A percentile compares a stretch with the other conserved stretches of the same genome.
phyloP scores from a whole-genome alignment of 2,888 invertebrate species.

The Nomada flava region DNA sequence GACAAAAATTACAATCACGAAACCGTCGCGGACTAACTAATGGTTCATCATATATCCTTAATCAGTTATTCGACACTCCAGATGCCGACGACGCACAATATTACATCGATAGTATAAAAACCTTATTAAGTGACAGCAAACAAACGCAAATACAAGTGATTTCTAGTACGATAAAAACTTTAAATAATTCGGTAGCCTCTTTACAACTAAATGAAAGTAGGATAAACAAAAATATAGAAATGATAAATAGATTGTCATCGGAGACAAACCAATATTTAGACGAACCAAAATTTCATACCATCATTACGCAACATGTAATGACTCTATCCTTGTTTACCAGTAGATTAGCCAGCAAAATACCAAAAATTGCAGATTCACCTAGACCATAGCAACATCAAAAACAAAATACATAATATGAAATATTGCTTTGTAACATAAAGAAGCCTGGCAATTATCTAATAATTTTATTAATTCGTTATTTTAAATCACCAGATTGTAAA shows the following conservation, averaged over 20 bases:
- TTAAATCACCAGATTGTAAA: conserved; percentile 36
- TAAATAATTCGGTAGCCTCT: conserved; percentile 6
- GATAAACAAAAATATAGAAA: conserved; percentile 16
- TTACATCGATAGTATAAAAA: too few species aligned
- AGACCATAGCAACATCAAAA: neutral
- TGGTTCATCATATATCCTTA: too few species aligned
- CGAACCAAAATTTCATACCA: neutral
- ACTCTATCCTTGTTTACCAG: neutral
- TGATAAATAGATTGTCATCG: conserved; percentile 10
- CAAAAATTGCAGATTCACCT: neutral
- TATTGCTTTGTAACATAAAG: conserved; percentile 5
- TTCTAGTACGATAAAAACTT: conserved; percentile 27
- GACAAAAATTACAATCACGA: too few species aligned
- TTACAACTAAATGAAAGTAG: conserved; percentile 12
- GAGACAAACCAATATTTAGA: neutral
- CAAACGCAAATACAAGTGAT: conserved; percentile 18
- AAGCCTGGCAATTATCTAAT: conserved; percentile 12
- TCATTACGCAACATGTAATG: conserved; percentile 11
- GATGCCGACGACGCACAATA: too few species aligned
- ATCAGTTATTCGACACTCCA: too few species aligned
- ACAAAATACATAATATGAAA: conserved; percentile 18
- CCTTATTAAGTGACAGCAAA: too few species aligned
- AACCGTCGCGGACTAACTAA: too few species aligned
- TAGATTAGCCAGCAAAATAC: neutral
- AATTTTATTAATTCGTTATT: conserved; percentile 12